Conservation (phyloP, 2,113 vertebrate genomes). For the Anguilla rostrata region DNA sequence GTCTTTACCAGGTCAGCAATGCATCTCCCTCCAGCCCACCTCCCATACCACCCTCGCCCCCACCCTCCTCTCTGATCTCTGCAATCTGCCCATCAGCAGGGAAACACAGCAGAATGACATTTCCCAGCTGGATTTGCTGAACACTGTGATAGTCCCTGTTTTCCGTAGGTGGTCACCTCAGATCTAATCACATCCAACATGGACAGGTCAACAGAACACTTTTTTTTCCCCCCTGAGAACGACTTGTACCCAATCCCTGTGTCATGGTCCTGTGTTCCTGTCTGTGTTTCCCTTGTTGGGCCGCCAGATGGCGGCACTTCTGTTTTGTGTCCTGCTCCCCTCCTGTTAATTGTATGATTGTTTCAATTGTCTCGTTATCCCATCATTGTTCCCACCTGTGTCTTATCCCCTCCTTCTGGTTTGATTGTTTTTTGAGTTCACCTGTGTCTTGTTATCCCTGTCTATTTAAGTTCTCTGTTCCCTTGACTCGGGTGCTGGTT, state of each 20-base stretch:
- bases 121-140: constrained; percentile 47
- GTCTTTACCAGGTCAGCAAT: not conserved
- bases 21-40: not conserved
- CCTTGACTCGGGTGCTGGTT: no score
- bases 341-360: no score
- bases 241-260: not conserved
- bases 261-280: no score
- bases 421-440: no score
- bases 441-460: no score
- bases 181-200: constrained; percentile 43
- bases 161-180: constrained; percentile 32
- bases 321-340: no score
- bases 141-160: constrained; percentile 25
- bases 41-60: not conserved
- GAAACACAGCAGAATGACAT: constrained; percentile 47
- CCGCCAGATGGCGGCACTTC: no score
- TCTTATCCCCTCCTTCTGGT: no score
- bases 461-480: no score
- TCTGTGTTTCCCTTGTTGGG: no score
- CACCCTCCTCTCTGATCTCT: constrained; percentile 15
- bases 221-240: not conserved
- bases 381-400: no score
- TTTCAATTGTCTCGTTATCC: no score
- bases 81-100: constrained; percentile 50
- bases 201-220: constrained; percentile 33